A percentile compares a stretch with the other conserved stretches of the same genome.
These are phyloP conservation scores for Charanyca ferruginea DNA, from an alignment of 2,888 invertebrate species.

Conservation along the genomic window DNA sequence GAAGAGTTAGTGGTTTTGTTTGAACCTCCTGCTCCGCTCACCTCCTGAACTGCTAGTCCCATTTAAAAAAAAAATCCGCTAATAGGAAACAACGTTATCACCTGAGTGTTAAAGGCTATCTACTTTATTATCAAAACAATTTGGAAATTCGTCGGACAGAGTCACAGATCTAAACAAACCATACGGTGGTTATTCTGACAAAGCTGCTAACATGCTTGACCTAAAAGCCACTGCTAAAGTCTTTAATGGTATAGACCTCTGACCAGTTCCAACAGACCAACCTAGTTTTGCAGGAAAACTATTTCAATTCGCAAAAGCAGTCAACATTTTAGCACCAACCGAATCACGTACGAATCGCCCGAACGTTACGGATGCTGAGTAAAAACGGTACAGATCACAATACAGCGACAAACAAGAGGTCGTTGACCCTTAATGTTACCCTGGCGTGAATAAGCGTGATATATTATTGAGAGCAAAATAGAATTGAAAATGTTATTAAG, in stretches of 20 bases:
- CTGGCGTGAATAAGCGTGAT: constrained; percentile 29
- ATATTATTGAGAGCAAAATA: constrained; percentile 23
- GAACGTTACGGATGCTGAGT: constrained; percentile 53
- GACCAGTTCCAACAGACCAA: not conserved
- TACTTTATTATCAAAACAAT: too few species aligned
- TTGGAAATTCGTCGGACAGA: too few species aligned
- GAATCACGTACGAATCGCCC: constrained; percentile 33
- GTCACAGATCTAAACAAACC: not conserved
- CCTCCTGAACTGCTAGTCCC: too few species aligned
- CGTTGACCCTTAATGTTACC: constrained; percentile 52
- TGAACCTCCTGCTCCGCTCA: too few species aligned
- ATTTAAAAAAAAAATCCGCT: too few species aligned
- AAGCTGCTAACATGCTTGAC: not conserved
- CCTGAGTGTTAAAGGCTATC: too few species aligned
- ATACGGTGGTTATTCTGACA: not conserved
- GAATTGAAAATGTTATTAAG: constrained; percentile 10
- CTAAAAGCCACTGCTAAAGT: not conserved
- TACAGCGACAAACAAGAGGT: constrained; percentile 53
- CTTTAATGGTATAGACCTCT: not conserved
- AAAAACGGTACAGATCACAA: constrained; percentile 57
- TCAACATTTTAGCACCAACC: constrained; percentile 9
- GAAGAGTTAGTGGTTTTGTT: too few species aligned
- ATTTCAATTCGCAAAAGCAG: not conserved
- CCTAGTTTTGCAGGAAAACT: not conserved
- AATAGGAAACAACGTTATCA: too few species aligned